Evolutionary conservation across 92 coral and sea anemone genomes (phyloP), one percentile per base, ranked within the genome.

Genomic region (Heteractis magnifica): DNA sequence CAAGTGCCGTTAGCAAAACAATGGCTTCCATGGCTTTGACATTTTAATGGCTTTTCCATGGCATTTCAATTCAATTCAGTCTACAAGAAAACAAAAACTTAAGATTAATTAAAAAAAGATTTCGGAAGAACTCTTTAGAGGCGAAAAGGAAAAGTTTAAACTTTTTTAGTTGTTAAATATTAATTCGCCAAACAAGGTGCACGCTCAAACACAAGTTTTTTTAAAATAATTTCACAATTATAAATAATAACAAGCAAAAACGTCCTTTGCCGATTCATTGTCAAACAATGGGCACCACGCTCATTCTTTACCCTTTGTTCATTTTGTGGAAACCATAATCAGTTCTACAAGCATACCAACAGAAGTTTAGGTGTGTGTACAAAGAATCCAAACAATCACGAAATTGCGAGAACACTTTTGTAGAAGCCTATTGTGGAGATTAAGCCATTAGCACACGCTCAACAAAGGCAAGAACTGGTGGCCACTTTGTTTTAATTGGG

Each of bases 211-310:
- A 4, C 18, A 65, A 65, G 41, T 21, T 34, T 19, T 10, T 6
- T 34, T 4, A 0, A 19, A 21, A n/a, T 14, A 14, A 68, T 10
- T 26, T 8, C 23, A n/a, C 23, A 20, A 8, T 68, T 9, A 68
- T 68, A 68, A 68, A 9, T 68, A 3, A 68, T n/a, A 68, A 68
- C 4, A 65, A 13, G 10, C 70, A 13, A 23, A 21, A 20, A 23
- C 9, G 3, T 68, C 11, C 1, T 8, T 0, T 68, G 11, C 0
- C 44, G 19, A 2, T 20, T 68, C 10, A 68, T 68, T 23, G 56
- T 21, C 64, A 52, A 81, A 81, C 84, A 81, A 81, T 81, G 77
- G 62, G 14, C 62, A 68, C 52, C 77, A 50, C 70, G 76, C 65
- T 81, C 44, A 56, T 51, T 70, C 26, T 74, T 49, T 50, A 20